phyloP scores from a whole-genome alignment of 2,888 invertebrate genomes.

The Scrobipalpa costella region DNA sequence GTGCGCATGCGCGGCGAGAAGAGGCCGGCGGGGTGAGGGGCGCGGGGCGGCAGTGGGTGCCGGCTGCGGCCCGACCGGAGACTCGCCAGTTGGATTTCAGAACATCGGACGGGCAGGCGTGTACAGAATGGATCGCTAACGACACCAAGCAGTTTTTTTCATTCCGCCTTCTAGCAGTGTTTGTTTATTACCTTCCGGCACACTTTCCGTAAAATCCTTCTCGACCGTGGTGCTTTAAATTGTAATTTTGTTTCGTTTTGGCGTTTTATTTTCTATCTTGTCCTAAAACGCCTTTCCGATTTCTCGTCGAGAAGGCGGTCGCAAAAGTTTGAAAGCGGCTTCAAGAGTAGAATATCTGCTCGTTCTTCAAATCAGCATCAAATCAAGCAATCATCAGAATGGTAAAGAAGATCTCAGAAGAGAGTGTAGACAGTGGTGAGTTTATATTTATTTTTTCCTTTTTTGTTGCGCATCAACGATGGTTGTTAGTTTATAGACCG shows the following conservation, averaged over 20 bases:
- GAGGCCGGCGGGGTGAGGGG: conserved; percentile 49
- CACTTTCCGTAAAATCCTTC: conserved; percentile 73
- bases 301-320: conserved; percentile 79
- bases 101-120: conserved; percentile 81
- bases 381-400: conserved; percentile 71
- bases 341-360: conserved; percentile 76
- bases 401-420: conserved; percentile 81
- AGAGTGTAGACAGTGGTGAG: conserved; percentile 80
- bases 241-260: conserved; percentile 55
- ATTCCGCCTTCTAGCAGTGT: conserved; percentile 81
- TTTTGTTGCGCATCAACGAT: conserved; percentile 1
- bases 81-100: conserved; percentile 78
- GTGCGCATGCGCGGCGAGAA: conserved; percentile 66
- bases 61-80: conserved; percentile 49
- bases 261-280: conserved; percentile 63
- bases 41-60: conserved; percentile 50
- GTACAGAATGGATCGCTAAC: conserved; percentile 79
- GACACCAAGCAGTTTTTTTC: conserved; percentile 82
- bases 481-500: conserved; percentile 24
- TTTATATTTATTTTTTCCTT: conserved; percentile 36
- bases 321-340: conserved; percentile 80
- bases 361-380: conserved; percentile 70
- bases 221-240: conserved; percentile 72
- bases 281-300: conserved; percentile 72
- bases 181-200: conserved; percentile 77